Evolutionary conservation across 2,113 vertebrate genomes (phyloP).

Genomic region (Hyla sarda): DNA sequence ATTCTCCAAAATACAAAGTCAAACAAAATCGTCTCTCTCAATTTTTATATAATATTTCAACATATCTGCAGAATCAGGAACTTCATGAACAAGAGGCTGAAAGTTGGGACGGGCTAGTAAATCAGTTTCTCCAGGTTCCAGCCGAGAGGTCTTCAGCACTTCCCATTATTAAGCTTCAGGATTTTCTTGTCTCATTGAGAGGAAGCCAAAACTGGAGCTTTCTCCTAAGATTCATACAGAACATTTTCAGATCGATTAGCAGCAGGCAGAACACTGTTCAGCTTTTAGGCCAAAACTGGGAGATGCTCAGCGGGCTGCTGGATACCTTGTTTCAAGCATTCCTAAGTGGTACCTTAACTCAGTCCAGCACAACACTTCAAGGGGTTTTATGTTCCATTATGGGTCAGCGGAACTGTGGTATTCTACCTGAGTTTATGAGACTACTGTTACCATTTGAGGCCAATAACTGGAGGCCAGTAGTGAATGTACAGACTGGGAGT

Average conservation of each 20-base stretch:
- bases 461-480: slow-evolving; percentile 82
- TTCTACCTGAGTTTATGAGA: slow-evolving; percentile 80
- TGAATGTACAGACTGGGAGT: slow-evolving; percentile 77
- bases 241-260: slow-evolving; percentile 76
- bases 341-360: slow-evolving; percentile 78
- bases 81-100: slow-evolving; percentile 75
- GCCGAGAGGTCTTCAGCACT: slow-evolving; percentile 71
- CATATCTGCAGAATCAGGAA: slow-evolving; percentile 74
- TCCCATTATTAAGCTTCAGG: slow-evolving; percentile 79
- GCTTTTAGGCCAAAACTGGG: slow-evolving; percentile 84
- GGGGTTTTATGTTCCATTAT: slow-evolving; percentile 79
- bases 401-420: slow-evolving; percentile 78
- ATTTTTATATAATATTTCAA: slow-evolving; percentile 86
- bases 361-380: slow-evolving; percentile 76
- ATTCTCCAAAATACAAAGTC: neutral
- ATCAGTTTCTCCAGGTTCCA: slow-evolving; percentile 73
- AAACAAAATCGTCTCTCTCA: slow-evolving; percentile 64
- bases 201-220: slow-evolving; percentile 86
- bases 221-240: slow-evolving; percentile 80
- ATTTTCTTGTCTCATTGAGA: slow-evolving; percentile 84
- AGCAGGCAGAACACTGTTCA: slow-evolving; percentile 75
- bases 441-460: slow-evolving; percentile 78
- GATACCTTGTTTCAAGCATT: slow-evolving; percentile 80
- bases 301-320: slow-evolving; percentile 78
- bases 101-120: slow-evolving; percentile 76